Evolutionary conservation across 2,113 vertebrate genomes (phyloP).

Genomic region (Oxygymnocypris stewartii): DNA sequence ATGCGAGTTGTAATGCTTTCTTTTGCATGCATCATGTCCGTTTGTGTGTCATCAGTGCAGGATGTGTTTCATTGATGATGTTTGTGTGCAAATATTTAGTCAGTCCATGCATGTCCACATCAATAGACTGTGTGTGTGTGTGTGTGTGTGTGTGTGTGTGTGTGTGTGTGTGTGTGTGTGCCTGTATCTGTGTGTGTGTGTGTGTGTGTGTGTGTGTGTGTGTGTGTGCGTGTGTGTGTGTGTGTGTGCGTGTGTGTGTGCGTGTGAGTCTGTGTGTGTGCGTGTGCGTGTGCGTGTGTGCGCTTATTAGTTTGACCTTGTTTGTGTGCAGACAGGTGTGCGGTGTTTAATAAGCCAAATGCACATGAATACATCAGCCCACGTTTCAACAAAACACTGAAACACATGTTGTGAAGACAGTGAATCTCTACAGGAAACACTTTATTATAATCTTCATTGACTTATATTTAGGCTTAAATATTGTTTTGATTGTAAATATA

Average conservation of each 20-base stretch:
- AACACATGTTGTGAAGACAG: neutral
- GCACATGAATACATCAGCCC: slow-evolving; percentile 5
- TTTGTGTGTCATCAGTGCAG: neutral
- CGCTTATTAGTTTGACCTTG: slow-evolving; percentile 20
- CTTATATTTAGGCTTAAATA: neutral
- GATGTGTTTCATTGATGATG: slow-evolving; percentile 1
- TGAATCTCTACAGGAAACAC: neutral
- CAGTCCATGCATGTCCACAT: neutral
- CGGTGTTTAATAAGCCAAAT: slow-evolving; percentile 8
- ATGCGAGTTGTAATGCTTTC: neutral
- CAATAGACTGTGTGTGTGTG: neutral
- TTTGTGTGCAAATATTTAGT: slow-evolving; percentile 27
- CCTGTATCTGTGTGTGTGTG: too few species aligned
- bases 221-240: neutral
- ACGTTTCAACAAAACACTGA: neutral
- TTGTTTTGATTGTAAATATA: neutral
- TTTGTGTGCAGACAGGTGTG: slow-evolving; percentile 27
- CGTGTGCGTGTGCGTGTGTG: neutral
- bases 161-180: neutral
- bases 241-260: neutral
- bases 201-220: neutral
- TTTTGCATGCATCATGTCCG: neutral
- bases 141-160: neutral
- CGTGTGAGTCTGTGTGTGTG: neutral
- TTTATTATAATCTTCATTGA: neutral